Evolutionary conservation across 2,113 vertebrate species (phyloP), one percentile per base, ranked within the genome.

Genomic region (Athene cunicularia): DNA sequence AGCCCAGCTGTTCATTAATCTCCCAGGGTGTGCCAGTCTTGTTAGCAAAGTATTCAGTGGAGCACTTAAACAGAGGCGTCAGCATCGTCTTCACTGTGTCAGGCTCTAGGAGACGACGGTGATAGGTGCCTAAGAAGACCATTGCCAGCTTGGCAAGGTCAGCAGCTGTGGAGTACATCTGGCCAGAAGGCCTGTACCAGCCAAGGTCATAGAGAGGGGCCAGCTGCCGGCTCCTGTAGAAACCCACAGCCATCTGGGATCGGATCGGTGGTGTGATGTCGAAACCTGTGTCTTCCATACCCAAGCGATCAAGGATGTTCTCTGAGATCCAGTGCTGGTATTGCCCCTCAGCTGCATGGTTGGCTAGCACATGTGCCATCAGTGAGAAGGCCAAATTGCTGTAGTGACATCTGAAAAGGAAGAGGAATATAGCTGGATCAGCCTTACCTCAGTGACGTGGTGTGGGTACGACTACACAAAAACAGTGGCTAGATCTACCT

Each of bases 321-420:
- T 99, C 97, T 0, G 96, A 96, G 64, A 99, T 68, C 99, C 99
- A 99, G 62, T 85, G 98, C 98, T 99, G 98, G 95, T 99, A 99
- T 86, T 99, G 98, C 0, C 96, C 97, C 3, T 98, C 97, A 0
- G 97, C 92, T 0, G 98, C 98, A 22, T 98, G 98, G 22, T 98
- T 96, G 1, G 99, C 98, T 92, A 99, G 94, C 41, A 99, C 94
- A 0, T 99, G 98, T 9, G 99, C 99, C 97, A 99, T 73, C 60
- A 99, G 96, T 3, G 99, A 99, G 96, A 99, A 99, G 67, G 99
- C 99, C 96, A 99, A 91, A 24, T 99, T 99, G 96, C 99, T 99
- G 97, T 99, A 99, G 88, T 99, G 99, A 91, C 99, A 99, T 74
- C 99, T 99, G 95, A 43, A 87, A 64, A 33, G 32, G 53, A 20